phyloP scores from a whole-genome alignment of 2,888 invertebrate genomes.

The Erebia palarica region DNA sequence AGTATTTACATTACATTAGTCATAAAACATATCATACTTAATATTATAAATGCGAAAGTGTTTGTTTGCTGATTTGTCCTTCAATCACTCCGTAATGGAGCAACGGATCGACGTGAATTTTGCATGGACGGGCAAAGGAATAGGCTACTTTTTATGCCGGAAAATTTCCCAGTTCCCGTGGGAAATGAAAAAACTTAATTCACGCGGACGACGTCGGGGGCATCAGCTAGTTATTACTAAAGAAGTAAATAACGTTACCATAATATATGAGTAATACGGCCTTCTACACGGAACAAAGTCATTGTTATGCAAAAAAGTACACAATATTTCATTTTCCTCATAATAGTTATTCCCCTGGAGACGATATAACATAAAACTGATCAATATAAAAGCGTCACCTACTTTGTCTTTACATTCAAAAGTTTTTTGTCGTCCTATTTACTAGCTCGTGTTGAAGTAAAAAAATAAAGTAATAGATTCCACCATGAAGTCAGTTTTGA shows the following conservation, averaged over 20 bases:
- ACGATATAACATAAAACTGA: background rate
- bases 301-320: background rate
- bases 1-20: background rate
- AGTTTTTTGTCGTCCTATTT: background rate
- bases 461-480: background rate
- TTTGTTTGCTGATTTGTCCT: no score
- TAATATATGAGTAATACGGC: background rate
- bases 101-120: no score
- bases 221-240: background rate
- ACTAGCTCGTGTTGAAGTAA: background rate
- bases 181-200: no score
- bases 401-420: background rate
- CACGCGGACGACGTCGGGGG: no score
- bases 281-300: slow-evolving; percentile 5
- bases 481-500: slow-evolving; percentile 11
- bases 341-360: slow-evolving; percentile 19
- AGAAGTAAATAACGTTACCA: background rate
- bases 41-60: no score
- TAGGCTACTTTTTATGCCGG: no score
- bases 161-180: no score
- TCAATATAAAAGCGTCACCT: slow-evolving; percentile 15
- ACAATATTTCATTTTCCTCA: slow-evolving; percentile 14
- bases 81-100: no score
- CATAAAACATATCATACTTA: background rate
- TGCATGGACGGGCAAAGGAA: no score